Conservation (phyloP, 2,797 vertebrate genomes). For the Semaprochilodus insignis region DNA sequence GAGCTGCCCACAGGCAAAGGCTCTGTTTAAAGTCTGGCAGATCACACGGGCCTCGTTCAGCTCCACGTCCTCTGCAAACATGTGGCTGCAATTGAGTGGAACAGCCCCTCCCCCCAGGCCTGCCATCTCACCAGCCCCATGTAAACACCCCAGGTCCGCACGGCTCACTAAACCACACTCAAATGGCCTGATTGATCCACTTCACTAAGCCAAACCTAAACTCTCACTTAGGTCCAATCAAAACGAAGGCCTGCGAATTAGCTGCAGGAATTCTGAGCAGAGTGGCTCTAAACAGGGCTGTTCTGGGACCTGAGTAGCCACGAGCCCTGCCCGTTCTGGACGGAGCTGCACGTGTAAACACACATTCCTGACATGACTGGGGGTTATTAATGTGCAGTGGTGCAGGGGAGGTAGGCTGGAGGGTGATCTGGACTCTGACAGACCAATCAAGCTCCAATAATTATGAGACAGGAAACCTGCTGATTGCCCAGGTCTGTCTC, state of each 20-base stretch:
- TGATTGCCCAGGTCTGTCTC: slow-evolving; percentile 70
- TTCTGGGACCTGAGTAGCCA: not conserved
- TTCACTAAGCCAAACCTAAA: slow-evolving; percentile 51
- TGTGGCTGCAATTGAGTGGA: slow-evolving; percentile 65
- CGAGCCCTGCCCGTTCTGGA: not conserved
- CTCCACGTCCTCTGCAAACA: slow-evolving; percentile 63
- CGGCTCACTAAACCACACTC: slow-evolving; percentile 42
- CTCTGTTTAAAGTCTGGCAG: slow-evolving; percentile 59
- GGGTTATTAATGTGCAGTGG: slow-evolving; percentile 17
- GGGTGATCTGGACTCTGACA: slow-evolving; percentile 46
- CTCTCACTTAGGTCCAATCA: slow-evolving; percentile 53
- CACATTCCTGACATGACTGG: slow-evolving; percentile 26
- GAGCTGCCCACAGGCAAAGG: slow-evolving; percentile 63
- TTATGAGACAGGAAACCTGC: slow-evolving; percentile 71
- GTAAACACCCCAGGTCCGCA: slow-evolving; percentile 55
- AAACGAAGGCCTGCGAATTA: slow-evolving; percentile 49
- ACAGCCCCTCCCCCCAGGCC: slow-evolving; percentile 53
- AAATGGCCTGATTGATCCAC: slow-evolving; percentile 47
- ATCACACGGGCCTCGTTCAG: slow-evolving; percentile 60
- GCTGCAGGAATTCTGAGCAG: slow-evolving; percentile 28
- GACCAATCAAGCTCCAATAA: slow-evolving; percentile 59
- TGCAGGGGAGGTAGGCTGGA: slow-evolving; percentile 9
- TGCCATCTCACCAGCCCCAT: slow-evolving; percentile 46
- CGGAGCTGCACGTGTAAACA: slow-evolving; percentile 29
- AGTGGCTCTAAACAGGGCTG: not conserved